Base-by-base conservation (phyloP, 2,797 vertebrate species). In the Poeciliopsis gracilis region DNA sequence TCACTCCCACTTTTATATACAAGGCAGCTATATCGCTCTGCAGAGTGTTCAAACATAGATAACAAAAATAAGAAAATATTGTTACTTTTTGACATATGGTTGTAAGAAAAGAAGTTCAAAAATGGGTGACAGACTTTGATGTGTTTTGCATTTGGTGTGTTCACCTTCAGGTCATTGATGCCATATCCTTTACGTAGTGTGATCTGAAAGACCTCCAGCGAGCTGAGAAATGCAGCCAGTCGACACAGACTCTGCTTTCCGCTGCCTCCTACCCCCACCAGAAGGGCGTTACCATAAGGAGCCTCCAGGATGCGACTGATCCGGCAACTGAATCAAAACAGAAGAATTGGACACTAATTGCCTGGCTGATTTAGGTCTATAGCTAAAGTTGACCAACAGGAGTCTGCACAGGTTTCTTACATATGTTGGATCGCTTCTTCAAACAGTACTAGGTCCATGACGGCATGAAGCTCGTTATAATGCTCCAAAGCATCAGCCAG, bases 401-500 rank as follows among this genome's bases (percentile, higher is more conserved):
- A 63, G 41, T 69, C 18, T 72, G 71, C 46, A 71, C 83, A 67
- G 9, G 36, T 78, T 76, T 86, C 94, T 93, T 90, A 94, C 90
- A 91, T 73, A 78, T 94, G 94, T 83, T 96, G 90, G 80, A 93
- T 91, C 11, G 95, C 95, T 91, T 96, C 95, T 83, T 96, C 93
- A 91, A 95, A 96, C 84, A 96, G 88, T 70, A 95, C 93, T 89
- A 87, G 84, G 82, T 95, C 96, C 96, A 95, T 93, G 90, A 95
- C 93, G 61, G 95, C 94, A 20, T 94, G 93, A 75, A 96, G 90
- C 90, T 97, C 95, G 76, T 94, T 96, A 91, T 97, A 96, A 90
- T 95, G 95, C 92, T 97, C 96, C 93, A 96, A 83, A 12, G 91
- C 94, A 69, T 97, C 96, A 80, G 89, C 96, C 92, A 98, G 96